Evolutionary conservation across 1,140 invertebrate species (phyloP).

Genomic region (Drosophila ambigua): DNA sequence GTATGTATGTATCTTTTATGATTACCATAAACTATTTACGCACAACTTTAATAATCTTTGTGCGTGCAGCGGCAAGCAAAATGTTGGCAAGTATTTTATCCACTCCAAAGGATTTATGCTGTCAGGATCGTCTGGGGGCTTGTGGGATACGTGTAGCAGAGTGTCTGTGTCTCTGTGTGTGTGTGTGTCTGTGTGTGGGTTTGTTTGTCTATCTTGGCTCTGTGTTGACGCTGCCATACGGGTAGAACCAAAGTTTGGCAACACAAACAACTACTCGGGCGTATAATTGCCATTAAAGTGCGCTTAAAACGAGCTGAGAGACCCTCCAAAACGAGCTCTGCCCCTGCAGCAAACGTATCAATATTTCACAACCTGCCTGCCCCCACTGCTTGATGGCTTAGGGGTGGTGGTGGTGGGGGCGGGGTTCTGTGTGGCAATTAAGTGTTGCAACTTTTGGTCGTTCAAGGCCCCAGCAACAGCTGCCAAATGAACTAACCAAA

Average conservation of each 20-base stretch:
- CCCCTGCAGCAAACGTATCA: slow-evolving; percentile 51
- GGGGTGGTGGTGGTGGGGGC: background rate
- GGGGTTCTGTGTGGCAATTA: slow-evolving; percentile 30
- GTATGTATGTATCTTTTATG: slow-evolving; percentile 57
- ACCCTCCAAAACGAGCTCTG: slow-evolving; percentile 33
- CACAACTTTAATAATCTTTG: slow-evolving; percentile 69
- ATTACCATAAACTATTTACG: slow-evolving; percentile 80
- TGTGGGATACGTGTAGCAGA: background rate
- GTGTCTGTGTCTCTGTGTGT: background rate
- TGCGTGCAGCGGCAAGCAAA: slow-evolving; percentile 51
- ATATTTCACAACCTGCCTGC: slow-evolving; percentile 48
- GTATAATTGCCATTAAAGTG: slow-evolving; percentile 77
- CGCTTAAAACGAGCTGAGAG: slow-evolving; percentile 62
- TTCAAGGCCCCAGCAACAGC: slow-evolving; percentile 24
- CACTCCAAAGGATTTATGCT: slow-evolving; percentile 65
- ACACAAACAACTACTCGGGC: slow-evolving; percentile 62
- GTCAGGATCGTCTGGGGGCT: slow-evolving; percentile 17
- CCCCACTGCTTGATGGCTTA: background rate
- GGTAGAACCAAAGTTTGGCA: slow-evolving; percentile 45
- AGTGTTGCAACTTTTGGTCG: slow-evolving; percentile 39
- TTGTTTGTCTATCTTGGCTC: slow-evolving; percentile 36
- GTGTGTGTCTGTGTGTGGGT: slow-evolving; percentile 4
- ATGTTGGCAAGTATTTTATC: slow-evolving; percentile 57
- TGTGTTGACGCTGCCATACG: slow-evolving; percentile 23
- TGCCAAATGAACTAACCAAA: slow-evolving; percentile 29